A percentile compares a stretch with the other conserved stretches of the same genome.
Evolutionary conservation across 2,888 invertebrate species (phyloP).

Genomic region (Ctenicera cuprea): DNA sequence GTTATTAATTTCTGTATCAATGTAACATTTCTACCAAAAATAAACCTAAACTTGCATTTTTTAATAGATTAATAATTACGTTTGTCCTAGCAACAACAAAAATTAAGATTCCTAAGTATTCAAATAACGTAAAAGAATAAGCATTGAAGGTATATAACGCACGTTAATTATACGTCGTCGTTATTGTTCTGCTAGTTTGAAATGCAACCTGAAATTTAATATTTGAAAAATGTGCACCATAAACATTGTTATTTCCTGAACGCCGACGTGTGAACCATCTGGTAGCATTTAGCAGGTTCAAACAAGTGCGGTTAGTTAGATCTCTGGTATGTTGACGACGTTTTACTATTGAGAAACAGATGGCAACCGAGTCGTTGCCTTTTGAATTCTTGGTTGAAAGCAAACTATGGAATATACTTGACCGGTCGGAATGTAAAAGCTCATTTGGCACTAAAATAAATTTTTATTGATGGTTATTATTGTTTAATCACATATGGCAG

Average conservation of each 20-base stretch:
- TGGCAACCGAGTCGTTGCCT: constrained; percentile 28
- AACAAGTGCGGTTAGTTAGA: background rate
- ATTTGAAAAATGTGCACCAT: constrained; percentile 28
- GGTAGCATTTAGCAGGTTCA: constrained; percentile 12
- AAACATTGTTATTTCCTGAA: constrained; percentile 6
- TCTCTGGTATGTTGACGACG: background rate
- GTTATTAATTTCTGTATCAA: background rate
- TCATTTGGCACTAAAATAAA: too few species aligned
- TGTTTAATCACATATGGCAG: too few species aligned
- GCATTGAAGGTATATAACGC: background rate
- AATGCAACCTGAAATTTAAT: constrained; percentile 20
- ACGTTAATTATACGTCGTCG: constrained; percentile 22
- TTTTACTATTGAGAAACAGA: constrained; percentile 29
- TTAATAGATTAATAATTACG: background rate
- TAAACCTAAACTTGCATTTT: background rate
- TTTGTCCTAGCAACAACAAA: background rate
- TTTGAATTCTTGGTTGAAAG: background rate
- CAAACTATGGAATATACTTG: background rate
- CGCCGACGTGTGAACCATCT: constrained; percentile 29
- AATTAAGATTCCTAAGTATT: background rate
- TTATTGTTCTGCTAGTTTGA: constrained; percentile 9
- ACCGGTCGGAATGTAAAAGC: too few species aligned
- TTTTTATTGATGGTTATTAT: too few species aligned
- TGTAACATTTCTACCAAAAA: too few species aligned
- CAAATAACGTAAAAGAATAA: background rate